Evolutionary conservation across 2,113 vertebrate genomes (phyloP), one percentile per base, ranked within the genome.

Genomic region (Macquaria australasica): DNA sequence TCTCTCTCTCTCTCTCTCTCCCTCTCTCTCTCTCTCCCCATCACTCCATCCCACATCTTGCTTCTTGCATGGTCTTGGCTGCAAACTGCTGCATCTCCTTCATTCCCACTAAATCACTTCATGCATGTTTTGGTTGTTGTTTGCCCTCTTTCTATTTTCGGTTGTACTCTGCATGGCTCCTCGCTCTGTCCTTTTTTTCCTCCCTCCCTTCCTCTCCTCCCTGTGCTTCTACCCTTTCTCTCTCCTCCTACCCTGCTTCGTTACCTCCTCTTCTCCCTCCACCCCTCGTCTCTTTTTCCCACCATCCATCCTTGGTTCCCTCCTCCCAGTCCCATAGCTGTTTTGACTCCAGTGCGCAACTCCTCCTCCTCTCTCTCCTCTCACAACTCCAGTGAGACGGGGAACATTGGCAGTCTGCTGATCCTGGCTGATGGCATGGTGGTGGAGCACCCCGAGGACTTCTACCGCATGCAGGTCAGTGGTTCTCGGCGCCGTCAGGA

Each of bases 401-500:
- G 97, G 23, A 97, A 97, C 37, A 68, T 96, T 0, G 97, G 97
- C 34, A 98, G 98, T 78, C 91, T 97, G 83, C 95, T 98, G 89
- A 96, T 98, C 94, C 95, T 99, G 87, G 96, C 97, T 0, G 98
- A 99, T 67, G 96, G 96, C 10, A 88, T 97, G 83, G 87, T 97
- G 90, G 95, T 97, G 88, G 98, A 99, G 92, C 95, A 96, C 55
- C 93, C 97, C 0, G 98, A 99, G 89, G 98, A 99, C 53, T 95
- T 98, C 87, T 99, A 98, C 94, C 97, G 97, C 88, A 97, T 99
- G 97, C 98, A 99, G 98, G 98, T 99, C 31, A 64, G 93, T 64
- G 48, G 8, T 1, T n/a, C 15, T 58, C 72, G 8, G 31, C 5
- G 9, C 37, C 15, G n/a, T 28, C 31, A 6, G n/a, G 53, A 31